Conservation (phyloP, 1,140 invertebrate genomes). For the Zophobas atratus region DNA sequence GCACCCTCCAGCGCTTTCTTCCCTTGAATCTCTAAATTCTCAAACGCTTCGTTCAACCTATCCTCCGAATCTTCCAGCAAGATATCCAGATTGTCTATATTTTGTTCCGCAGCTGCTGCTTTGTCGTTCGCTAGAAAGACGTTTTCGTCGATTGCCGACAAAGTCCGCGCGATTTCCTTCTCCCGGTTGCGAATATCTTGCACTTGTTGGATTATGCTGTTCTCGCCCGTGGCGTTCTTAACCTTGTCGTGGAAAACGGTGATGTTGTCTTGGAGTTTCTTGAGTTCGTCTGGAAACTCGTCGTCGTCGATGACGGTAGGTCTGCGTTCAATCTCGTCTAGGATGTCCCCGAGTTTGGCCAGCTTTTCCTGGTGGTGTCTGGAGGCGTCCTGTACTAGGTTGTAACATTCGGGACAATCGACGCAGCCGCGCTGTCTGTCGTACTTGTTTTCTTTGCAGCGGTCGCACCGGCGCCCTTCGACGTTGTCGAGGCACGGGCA, state of each 20-base stretch:
- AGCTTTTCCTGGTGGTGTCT: conserved; percentile 82
- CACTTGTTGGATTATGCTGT: conserved; percentile 73
- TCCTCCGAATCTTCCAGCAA: conserved; percentile 57
- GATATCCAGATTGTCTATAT: conserved; percentile 58
- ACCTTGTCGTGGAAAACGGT: conserved; percentile 66
- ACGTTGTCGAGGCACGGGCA: conserved; percentile 94
- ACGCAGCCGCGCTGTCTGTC: conserved; percentile 88
- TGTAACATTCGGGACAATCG: conserved; percentile 95
- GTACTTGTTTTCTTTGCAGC: conserved; percentile 94
- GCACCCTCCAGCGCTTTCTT: conserved; percentile 84
- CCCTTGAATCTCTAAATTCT: conserved; percentile 87
- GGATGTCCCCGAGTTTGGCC: conserved; percentile 71
- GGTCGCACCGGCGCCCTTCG: conserved; percentile 91
- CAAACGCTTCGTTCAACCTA: conserved; percentile 75
- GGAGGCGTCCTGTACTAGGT: conserved; percentile 91
- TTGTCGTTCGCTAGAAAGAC: conserved; percentile 56
- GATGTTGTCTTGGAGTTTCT: conserved; percentile 82
- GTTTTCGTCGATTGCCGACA: conserved; percentile 64
- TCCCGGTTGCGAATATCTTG: conserved; percentile 74
- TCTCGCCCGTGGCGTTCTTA: conserved; percentile 63
- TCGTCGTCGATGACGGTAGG: conserved; percentile 79
- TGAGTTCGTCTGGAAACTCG: conserved; percentile 81
- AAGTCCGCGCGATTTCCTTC: conserved; percentile 69
- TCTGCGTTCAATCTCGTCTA: conserved; percentile 65
- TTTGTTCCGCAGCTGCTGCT: conserved; percentile 55